Evolutionary conservation across 2,113 vertebrate species (phyloP).

Genomic region (Ammodytes marinus): DNA sequence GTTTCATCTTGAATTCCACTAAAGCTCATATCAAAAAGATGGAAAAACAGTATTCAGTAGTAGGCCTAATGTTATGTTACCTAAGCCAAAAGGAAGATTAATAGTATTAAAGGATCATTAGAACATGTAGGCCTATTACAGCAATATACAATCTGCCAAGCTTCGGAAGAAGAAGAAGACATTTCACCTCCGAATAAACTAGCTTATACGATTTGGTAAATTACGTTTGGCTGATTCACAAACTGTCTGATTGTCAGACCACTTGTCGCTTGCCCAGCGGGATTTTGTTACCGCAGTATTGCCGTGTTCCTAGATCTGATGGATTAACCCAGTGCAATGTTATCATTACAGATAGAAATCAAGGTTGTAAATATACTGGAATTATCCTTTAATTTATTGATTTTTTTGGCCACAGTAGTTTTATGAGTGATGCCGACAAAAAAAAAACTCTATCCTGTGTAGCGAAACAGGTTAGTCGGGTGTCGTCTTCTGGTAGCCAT

Average conservation of each 20-base stretch:
- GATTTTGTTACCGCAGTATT: neutral
- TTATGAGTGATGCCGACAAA: constrained; percentile 15
- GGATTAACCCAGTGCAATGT: neutral
- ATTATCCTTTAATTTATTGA: constrained; percentile 21
- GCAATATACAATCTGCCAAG: neutral
- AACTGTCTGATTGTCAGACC: neutral
- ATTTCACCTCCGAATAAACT: neutral
- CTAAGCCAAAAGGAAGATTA: no score
- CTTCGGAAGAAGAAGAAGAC: neutral
- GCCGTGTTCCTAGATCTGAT: neutral
- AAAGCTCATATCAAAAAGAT: neutral
- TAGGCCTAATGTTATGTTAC: no score
- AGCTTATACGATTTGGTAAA: neutral
- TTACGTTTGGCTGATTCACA: neutral
- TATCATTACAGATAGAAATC: neutral
- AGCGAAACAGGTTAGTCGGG: constrained; percentile 17
- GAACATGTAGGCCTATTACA: no score
- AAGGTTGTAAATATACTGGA: neutral
- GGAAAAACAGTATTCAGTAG: neutral
- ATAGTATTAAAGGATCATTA: no score
- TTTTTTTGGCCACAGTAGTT: constrained; percentile 13
- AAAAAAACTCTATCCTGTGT: constrained; percentile 15
- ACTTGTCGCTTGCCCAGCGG: neutral
- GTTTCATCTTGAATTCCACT: neutral
- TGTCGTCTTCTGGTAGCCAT: constrained; percentile 32